These are phyloP conservation scores for Crotophaga sulcirostris DNA, from an alignment of 2,113 vertebrate species.

Conservation along the genomic window DNA sequence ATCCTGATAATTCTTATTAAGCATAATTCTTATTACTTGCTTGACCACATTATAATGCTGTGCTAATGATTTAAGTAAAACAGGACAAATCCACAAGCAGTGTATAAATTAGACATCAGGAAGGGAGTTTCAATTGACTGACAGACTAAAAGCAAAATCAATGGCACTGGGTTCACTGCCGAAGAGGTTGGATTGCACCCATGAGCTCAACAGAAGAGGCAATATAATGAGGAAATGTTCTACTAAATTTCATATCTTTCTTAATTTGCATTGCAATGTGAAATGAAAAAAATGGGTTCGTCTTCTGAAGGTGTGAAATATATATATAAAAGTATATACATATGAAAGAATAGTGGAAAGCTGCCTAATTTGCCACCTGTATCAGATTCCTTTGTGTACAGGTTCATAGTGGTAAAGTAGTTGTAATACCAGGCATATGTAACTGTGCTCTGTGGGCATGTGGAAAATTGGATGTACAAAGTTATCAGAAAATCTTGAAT, in stretches of 20 bases:
- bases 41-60: neutral
- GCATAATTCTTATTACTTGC: neutral
- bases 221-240: neutral
- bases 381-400: neutral
- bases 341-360: neutral
- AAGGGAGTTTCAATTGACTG: neutral
- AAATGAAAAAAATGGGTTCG: neutral
- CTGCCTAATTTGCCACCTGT: neutral
- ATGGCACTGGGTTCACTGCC: neutral
- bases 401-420: neutral
- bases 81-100: neutral
- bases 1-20: neutral
- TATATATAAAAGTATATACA: neutral
- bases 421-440: neutral
- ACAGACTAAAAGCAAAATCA: neutral
- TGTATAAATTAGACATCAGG: neutral
- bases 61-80: neutral
- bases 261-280: neutral
- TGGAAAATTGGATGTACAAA: slow-evolving; percentile 17
- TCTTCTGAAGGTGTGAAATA: neutral
- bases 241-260: neutral
- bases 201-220: neutral
- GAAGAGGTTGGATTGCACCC: neutral
- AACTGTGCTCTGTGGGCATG: slow-evolving; percentile 26
- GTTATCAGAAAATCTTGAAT: slow-evolving; percentile 58